A percentile compares a stretch with the other conserved stretches of the same genome.
Conservation (phyloP, 2,797 vertebrate genomes). For the Gephyroberyx darwinii region DNA sequence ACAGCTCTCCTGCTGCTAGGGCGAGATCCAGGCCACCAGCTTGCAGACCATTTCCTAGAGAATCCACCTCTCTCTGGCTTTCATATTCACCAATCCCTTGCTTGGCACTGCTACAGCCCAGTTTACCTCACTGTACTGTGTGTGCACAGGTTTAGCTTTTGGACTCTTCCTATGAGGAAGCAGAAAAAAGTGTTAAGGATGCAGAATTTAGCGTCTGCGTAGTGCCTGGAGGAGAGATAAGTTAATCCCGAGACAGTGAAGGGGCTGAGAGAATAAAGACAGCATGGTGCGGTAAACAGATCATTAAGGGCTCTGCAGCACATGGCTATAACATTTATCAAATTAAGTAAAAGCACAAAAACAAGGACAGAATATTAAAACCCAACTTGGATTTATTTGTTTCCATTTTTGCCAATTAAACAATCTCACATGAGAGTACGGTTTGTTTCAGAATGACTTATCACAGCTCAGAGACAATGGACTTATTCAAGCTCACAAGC, state of each 20-base stretch:
- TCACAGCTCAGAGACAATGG: constrained; percentile 35
- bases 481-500: constrained; percentile 46
- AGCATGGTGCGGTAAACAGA: constrained; percentile 58
- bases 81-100: constrained; percentile 7
- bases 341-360: constrained; percentile 59
- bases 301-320: constrained; percentile 68
- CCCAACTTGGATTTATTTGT: constrained; percentile 63
- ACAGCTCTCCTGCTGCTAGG: not conserved
- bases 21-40: not conserved
- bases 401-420: constrained; percentile 63
- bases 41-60: constrained; percentile 24
- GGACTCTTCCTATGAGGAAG: constrained; percentile 55
- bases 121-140: constrained; percentile 47
- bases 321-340: constrained; percentile 70
- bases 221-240: constrained; percentile 72
- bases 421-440: constrained; percentile 39
- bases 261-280: constrained; percentile 61
- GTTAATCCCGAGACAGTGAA: constrained; percentile 70
- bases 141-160: constrained; percentile 40
- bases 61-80: constrained; percentile 8
- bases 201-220: constrained; percentile 70
- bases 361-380: constrained; percentile 57
- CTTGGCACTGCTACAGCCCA: constrained; percentile 35
- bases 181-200: constrained; percentile 64
- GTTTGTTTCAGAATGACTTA: constrained; percentile 60